phyloP scores from a whole-genome alignment of 2,797 vertebrate species.

The Glossophaga mutica region DNA sequence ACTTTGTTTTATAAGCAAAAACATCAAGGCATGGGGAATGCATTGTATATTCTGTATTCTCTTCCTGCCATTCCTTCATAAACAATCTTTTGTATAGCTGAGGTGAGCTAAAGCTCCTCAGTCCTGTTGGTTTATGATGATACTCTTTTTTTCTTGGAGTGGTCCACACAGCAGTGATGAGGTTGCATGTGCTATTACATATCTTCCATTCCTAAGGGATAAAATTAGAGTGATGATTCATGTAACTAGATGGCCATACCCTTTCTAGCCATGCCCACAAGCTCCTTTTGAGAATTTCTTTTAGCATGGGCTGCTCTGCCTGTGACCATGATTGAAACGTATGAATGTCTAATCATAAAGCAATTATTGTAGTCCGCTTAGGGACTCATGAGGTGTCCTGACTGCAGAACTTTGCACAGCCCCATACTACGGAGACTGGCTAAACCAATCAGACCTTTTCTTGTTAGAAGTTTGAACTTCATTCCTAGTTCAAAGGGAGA shows the following conservation, averaged over 20 bases:
- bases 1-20: background rate
- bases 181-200: constrained; percentile 38
- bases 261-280: constrained; percentile 43
- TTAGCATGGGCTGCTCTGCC: background rate
- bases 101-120: background rate
- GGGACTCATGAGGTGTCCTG: background rate
- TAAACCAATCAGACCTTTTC: background rate
- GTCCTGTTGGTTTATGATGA: background rate
- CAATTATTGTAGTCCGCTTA: background rate
- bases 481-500: background rate
- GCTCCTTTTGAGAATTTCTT: constrained; percentile 47
- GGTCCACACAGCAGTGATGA: background rate
- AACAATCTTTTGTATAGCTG: background rate
- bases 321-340: constrained; percentile 2
- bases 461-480: constrained; percentile 43
- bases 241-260: constrained; percentile 17
- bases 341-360: background rate
- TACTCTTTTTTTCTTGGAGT: background rate
- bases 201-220: constrained; percentile 60
- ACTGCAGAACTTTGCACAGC: background rate
- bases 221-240: constrained; percentile 73
- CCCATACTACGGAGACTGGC: background rate
- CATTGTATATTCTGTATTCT: background rate
- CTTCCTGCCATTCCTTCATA: background rate
- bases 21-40: background rate